These are phyloP conservation scores for Salvelinus namaycush DNA, from an alignment of 2,113 vertebrate genomes.

Conservation along the genomic window DNA sequence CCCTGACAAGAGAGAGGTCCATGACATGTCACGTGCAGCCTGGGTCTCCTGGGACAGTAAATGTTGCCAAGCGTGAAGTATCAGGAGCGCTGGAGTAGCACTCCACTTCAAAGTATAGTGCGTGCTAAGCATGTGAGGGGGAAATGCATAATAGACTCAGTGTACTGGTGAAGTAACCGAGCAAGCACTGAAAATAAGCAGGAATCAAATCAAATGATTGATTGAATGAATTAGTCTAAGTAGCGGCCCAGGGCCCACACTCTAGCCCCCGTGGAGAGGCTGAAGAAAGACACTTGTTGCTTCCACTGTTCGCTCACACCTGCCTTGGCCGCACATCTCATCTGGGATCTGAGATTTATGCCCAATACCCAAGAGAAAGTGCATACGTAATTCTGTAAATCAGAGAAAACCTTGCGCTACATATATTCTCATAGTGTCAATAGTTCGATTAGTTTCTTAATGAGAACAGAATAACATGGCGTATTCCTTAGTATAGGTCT, in stretches of 20 bases:
- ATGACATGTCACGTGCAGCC: constrained; percentile 49
- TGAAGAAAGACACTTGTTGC: background rate
- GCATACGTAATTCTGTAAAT: background rate
- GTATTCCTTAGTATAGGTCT: background rate
- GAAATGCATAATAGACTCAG: constrained; percentile 62
- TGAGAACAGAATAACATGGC: background rate
- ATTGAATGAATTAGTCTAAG: constrained; percentile 66
- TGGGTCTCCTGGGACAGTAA: constrained; percentile 39
- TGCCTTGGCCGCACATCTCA: constrained; percentile 22
- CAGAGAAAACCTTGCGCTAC: background rate
- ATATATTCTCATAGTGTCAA: background rate
- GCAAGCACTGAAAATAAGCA: constrained; percentile 72
- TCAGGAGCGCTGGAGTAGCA: constrained; percentile 58
- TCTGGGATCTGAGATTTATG: background rate
- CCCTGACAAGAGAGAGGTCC: constrained; percentile 70
- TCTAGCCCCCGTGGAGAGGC: background rate
- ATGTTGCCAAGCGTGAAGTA: constrained; percentile 65
- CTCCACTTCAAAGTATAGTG: constrained; percentile 55
- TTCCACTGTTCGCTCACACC: background rate
- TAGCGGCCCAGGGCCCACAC: constrained; percentile 25
- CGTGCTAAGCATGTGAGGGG: constrained; percentile 35
- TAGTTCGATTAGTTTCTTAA: background rate
- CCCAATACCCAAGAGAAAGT: no score
- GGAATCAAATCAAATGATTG: constrained; percentile 71
- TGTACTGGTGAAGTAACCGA: constrained; percentile 61